A percentile compares a stretch with the other conserved stretches of the same genome.
Conservation (phyloP, 2,888 invertebrate genomes). For the Congeria kusceri region DNA sequence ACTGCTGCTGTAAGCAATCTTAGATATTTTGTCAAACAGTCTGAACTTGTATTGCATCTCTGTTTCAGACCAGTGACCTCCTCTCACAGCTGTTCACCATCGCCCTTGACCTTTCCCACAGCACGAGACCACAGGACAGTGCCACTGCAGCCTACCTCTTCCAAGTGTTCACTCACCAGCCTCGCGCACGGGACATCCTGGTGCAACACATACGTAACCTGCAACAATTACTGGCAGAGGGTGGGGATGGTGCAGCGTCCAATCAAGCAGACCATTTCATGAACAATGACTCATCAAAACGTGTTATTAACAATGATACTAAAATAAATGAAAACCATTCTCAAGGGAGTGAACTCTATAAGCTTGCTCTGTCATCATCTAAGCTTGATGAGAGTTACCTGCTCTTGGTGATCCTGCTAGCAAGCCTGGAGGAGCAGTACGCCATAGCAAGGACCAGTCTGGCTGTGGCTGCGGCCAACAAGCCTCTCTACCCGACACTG, state of each 20-base stretch:
- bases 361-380: background rate
- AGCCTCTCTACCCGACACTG: constrained; percentile 91
- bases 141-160: constrained; percentile 90
- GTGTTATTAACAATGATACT: background rate
- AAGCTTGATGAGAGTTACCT: constrained; percentile 48
- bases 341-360: background rate
- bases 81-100: constrained; percentile 53
- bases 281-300: background rate
- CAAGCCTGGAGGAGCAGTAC: constrained; percentile 83
- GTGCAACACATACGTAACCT: constrained; percentile 13
- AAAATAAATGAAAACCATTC: background rate
- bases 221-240: no score
- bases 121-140: constrained; percentile 91
- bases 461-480: constrained; percentile 88
- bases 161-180: constrained; percentile 78
- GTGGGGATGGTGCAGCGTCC: background rate
- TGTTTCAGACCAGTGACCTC: background rate
- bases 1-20: no score
- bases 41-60: background rate
- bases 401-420: constrained; percentile 73
- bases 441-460: constrained; percentile 87
- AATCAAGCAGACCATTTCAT: no score
- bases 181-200: constrained; percentile 45
- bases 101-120: constrained; percentile 87
- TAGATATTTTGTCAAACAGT: no score